Evolutionary conservation across 2,113 vertebrate genomes (phyloP), one percentile per base, ranked within the genome.

Genomic region (Acanthisitta chloris): DNA sequence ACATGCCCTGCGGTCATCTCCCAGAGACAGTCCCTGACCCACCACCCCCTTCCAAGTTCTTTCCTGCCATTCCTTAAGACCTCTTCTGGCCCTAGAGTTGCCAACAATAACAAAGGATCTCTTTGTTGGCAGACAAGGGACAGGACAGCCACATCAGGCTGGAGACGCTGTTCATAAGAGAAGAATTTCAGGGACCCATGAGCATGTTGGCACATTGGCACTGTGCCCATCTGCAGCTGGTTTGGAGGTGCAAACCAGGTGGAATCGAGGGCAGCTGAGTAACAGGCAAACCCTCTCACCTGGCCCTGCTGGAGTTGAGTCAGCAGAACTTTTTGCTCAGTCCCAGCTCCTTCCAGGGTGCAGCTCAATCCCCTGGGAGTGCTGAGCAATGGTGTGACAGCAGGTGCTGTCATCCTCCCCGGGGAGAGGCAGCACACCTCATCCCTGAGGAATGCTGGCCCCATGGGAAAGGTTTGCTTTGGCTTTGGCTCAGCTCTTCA

Each of bases 51-150:
- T 76, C 57, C 69, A 36, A 81, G 61, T 2, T 7, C 55, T 77
- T 82, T 83, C 61, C 82, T 86, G 64, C 18, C 38, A 8, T 93
- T 94, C 55, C 74, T 59, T 43, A 57, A 72, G 83, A 79, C 38
- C 55, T 73, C 66, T 61, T 72, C 83, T 78, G 89, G 86, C 91
- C 89, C 45, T 2, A 0, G 51, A 0, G 0, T 23, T 93, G 92
- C 96, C 95, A 96, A 73, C 20, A 91, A 93, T 62, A 95, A 94
- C 80, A 97, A 67, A 96, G 86, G 58, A 8, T 25, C 1, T 4
- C 89, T 94, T 71, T 91, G 92, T 67, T 4, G 18, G 86, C 8
- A 2, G 45, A 25, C 17, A 3, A 0, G 2, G 52, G 16, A 17
- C 0, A 4, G 70, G 49, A 28, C 0, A 6, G 57, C 64, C 57